phyloP scores from a whole-genome alignment of 1,140 invertebrate genomes.

The Drosophila nigrodunni region DNA sequence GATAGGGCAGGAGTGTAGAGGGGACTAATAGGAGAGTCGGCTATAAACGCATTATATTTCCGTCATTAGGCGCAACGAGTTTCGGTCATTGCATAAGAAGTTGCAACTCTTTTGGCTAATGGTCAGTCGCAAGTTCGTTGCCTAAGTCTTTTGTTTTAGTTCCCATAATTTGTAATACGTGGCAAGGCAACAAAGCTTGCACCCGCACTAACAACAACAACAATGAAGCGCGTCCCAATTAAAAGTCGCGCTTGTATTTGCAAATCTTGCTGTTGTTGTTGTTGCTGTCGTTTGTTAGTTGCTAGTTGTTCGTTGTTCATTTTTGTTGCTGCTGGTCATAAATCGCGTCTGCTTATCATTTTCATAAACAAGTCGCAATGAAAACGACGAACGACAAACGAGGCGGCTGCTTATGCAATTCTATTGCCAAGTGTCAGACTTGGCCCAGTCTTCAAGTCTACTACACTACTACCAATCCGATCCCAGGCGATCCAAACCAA shows the following conservation, averaged over 20 bases:
- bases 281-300: conserved; percentile 20
- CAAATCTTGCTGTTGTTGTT: conserved; percentile 30
- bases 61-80: conserved; percentile 73
- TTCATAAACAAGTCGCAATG: conserved; percentile 81
- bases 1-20: background rate
- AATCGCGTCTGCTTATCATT: conserved; percentile 81
- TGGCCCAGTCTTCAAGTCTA: conserved; percentile 11
- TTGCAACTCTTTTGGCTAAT: conserved; percentile 6
- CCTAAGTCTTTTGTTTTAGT: conserved; percentile 63
- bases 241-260: conserved; percentile 63
- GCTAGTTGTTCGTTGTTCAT: conserved; percentile 20
- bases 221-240: conserved; percentile 63
- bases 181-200: conserved; percentile 31
- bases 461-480: background rate
- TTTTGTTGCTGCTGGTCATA: conserved; percentile 59
- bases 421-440: conserved; percentile 44
- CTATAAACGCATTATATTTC: conserved; percentile 69
- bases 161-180: conserved; percentile 53
- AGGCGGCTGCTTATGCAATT: conserved; percentile 73
- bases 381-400: conserved; percentile 43
- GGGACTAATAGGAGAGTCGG: background rate
- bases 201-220: conserved; percentile 40
- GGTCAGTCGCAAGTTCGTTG: conserved; percentile 45
- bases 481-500: background rate
- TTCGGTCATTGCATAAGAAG: conserved; percentile 37